Percentiles rank a stretch among this genome's conserved stretches.
These are phyloP conservation scores for Drymonia ruficornis DNA, from an alignment of 2,888 invertebrate genomes.

Conservation along the genomic window DNA sequence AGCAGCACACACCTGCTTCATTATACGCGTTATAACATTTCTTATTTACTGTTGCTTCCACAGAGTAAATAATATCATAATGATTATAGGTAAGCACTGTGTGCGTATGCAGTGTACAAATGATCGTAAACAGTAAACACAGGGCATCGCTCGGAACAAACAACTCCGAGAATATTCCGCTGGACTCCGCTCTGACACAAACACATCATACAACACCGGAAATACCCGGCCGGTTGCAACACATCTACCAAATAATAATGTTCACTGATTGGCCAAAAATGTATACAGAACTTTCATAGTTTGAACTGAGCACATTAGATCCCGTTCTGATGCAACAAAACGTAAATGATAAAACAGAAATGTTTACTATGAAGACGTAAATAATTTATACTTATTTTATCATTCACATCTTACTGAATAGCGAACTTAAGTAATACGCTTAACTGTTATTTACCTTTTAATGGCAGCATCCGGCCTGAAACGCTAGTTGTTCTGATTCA, in stretches of 20 bases:
- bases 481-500: too few relatives aligned
- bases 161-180: conserved; percentile 72
- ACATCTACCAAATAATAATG: conserved; percentile 41
- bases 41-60: conserved; percentile 19
- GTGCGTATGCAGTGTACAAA: conserved; percentile 31
- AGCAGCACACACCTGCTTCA: background rate
- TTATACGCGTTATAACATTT: conserved; percentile 11
- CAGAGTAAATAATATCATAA: conserved; percentile 25
- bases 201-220: conserved; percentile 62
- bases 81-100: conserved; percentile 27
- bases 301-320: too few relatives aligned
- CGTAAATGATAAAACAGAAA: too few relatives aligned
- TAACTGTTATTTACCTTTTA: too few relatives aligned
- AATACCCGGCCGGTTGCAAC: conserved; percentile 57
- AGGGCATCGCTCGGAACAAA: conserved; percentile 63
- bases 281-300: background rate
- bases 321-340: too few relatives aligned
- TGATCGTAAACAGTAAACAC: conserved; percentile 63
- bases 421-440: too few relatives aligned
- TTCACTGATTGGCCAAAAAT: conserved; percentile 12
- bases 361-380: too few relatives aligned
- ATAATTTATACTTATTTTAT: too few relatives aligned
- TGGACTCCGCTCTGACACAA: conserved; percentile 63
- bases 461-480: too few relatives aligned
- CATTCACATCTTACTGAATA: too few relatives aligned